These are phyloP conservation scores for Melanotaenia pygmaea DNA, from an alignment of 2,797 vertebrate genomes.

Conservation along the genomic window DNA sequence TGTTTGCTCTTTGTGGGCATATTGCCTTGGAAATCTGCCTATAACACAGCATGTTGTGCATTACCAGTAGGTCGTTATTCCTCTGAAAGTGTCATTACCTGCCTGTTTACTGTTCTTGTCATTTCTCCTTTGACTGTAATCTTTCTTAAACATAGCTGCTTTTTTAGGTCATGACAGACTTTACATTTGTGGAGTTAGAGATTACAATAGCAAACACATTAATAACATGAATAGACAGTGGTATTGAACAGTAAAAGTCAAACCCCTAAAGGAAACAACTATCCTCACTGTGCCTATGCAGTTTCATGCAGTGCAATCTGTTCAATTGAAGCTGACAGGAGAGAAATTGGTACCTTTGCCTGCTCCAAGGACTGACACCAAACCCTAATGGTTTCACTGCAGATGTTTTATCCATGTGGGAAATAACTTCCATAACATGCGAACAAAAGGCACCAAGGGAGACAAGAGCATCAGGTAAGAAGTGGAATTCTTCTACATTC, in stretches of 20 bases:
- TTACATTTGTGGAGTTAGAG: background rate
- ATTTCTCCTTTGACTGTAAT: background rate
- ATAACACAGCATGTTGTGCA: background rate
- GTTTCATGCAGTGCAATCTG: slow-evolving; percentile 16
- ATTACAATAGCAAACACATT: slow-evolving; percentile 13
- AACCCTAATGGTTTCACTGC: slow-evolving; percentile 29
- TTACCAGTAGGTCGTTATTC: slow-evolving; percentile 8
- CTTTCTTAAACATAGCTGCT: background rate
- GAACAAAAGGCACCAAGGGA: slow-evolving; percentile 6
- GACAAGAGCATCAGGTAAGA: slow-evolving; percentile 1
- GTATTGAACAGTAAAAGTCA: slow-evolving; percentile 4
- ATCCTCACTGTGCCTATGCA: slow-evolving; percentile 10
- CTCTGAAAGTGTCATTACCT: background rate
- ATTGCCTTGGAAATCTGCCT: slow-evolving; percentile 13
- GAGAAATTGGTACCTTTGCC: slow-evolving; percentile 48
- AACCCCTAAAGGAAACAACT: slow-evolving; percentile 4
- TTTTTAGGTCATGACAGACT: background rate
- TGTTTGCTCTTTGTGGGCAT: slow-evolving; percentile 20
- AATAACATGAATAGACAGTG: background rate
- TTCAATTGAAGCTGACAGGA: slow-evolving; percentile 51
- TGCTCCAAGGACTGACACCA: slow-evolving; percentile 23
- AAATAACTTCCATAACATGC: slow-evolving; percentile 13
- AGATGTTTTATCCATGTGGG: slow-evolving; percentile 18
- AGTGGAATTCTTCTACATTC: background rate
- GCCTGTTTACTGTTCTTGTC: background rate